Percentiles rank a stretch among this genome's conserved stretches.
These are phyloP conservation scores for Sebastes variabilis DNA, from an alignment of 2,797 vertebrate species.

Conservation along the genomic window DNA sequence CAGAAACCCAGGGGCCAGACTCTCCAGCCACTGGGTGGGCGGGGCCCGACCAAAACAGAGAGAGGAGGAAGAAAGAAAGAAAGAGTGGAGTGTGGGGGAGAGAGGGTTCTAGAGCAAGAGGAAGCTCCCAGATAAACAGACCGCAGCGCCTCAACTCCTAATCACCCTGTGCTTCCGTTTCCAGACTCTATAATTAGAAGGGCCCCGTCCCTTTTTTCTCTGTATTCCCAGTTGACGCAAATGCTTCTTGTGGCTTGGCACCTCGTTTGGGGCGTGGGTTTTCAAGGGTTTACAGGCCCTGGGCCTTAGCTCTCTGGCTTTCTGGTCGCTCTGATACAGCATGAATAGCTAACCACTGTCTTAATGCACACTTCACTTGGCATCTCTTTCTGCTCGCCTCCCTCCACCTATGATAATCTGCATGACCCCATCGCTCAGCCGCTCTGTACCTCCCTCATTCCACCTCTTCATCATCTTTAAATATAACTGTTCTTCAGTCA, in stretches of 20 bases:
- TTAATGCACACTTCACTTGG: slow-evolving; percentile 83
- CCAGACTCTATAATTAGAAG: slow-evolving; percentile 99
- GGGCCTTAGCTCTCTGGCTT: slow-evolving; percentile 90
- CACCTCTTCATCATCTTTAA: slow-evolving; percentile 29
- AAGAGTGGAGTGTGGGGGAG: slow-evolving; percentile 81
- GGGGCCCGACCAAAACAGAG: slow-evolving; percentile 76
- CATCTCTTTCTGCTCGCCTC: slow-evolving; percentile 82
- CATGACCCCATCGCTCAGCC: slow-evolving; percentile 35
- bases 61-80: slow-evolving; percentile 69
- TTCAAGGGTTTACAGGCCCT: slow-evolving; percentile 89
- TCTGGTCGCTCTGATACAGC: slow-evolving; percentile 93
- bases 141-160: slow-evolving; percentile 96
- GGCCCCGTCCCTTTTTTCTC: slow-evolving; percentile 90
- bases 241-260: slow-evolving; percentile 99
- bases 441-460: slow-evolving; percentile 25
- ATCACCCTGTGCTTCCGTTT: slow-evolving; percentile 97
- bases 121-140: slow-evolving; percentile 98
- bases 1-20: slow-evolving; percentile 74
- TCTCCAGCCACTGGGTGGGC: slow-evolving; percentile 68
- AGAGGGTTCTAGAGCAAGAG: slow-evolving; percentile 81
- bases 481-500: slow-evolving; percentile 15
- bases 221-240: slow-evolving; percentile 99
- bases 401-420: slow-evolving; percentile 47
- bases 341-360: slow-evolving; percentile 95
- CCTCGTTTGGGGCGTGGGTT: slow-evolving; percentile 97